Evolutionary conservation across 2,113 vertebrate species (phyloP), one percentile per base, ranked within the genome.

Genomic region (Rhabdomys dilectus): DNA sequence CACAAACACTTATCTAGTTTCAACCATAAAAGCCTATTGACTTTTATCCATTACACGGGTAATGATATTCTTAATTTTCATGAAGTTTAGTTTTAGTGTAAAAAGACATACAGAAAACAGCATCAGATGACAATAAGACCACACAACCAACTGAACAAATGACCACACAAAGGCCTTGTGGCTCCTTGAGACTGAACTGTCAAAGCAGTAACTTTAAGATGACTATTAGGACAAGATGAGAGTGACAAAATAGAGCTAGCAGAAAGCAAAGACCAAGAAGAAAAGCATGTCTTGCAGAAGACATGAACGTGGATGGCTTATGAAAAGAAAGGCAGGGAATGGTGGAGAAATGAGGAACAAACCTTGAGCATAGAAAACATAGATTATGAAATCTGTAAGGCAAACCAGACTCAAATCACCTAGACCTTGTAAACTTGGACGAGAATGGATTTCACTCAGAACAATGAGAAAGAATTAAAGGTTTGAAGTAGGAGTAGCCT

Each of bases 1-100:
- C 84, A 95, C 84, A 96, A 94, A 96, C 22, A 89, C 77, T 95
- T 81, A 94, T 94, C 17, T 81, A 91, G 93, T 92, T 96, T 76
- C 77, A 96, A 91, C 34, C 58, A 29, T 86, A 48, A 48, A 48
- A 48, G 48, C 48, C 48, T 48, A 96, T 93, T 96, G 45, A 5
- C 45, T 94, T 93, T 88, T 89, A 91, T 75, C 80, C 66, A 92
- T 75, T 93, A 72, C 95, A 29, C 91, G 77, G 91, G 11, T 64
- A 31, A 96, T 36, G 39, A 86, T 48, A 48, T 42, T 66, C 87
- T 89, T 68, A 51, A 58, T n/a, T 80, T 86, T 95, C 56, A 51
- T 5, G 58, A 34, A 87, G 58, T 26, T 94, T 85, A 93, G 60
- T 64, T 81, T 89, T n/a, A 80, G 78, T 64, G 24, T 1, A 31